Percentiles rank a stretch among this genome's conserved stretches.
Conservation (phyloP, 2,888 invertebrate genomes). For the Congeria kusceri region DNA sequence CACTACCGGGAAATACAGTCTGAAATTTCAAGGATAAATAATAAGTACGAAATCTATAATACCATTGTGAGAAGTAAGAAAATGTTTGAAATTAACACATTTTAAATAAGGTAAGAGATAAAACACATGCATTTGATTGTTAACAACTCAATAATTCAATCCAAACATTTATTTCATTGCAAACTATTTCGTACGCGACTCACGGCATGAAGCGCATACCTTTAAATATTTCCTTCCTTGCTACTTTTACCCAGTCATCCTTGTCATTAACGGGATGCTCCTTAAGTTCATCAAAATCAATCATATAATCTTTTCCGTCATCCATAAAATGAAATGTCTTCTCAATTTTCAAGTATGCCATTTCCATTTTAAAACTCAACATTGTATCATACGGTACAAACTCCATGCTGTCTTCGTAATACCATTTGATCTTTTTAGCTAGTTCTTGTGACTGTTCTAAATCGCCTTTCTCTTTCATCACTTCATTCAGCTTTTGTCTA, state of each 20-base stretch:
- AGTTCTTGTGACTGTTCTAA: constrained; percentile 32
- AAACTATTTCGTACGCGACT: too few species aligned
- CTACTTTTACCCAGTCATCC: constrained; percentile 42
- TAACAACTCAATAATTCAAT: too few species aligned
- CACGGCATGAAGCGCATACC: constrained; percentile 33
- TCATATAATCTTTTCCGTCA: constrained; percentile 27
- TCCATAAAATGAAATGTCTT: background rate
- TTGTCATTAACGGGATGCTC: constrained; percentile 49
- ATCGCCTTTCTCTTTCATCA: constrained; percentile 15
- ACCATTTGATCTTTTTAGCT: constrained; percentile 41
- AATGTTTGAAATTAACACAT: too few species aligned
- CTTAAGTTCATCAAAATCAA: constrained; percentile 50
- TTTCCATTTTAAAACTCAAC: too few species aligned
- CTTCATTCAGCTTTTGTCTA: constrained; percentile 26
- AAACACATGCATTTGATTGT: too few species aligned
- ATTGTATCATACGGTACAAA: background rate
- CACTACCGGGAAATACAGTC: too few species aligned
- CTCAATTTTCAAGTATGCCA: too few species aligned
- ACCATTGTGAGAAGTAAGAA: too few species aligned
- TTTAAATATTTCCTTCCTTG: constrained; percentile 60
- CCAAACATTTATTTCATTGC: too few species aligned
- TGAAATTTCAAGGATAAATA: too few species aligned
- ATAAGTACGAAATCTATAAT: too few species aligned
- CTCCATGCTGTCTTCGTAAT: constrained; percentile 38
- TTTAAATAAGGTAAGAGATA: too few species aligned